Conservation (phyloP, 2,888 invertebrate genomes). For the Epicampocera succincta region DNA sequence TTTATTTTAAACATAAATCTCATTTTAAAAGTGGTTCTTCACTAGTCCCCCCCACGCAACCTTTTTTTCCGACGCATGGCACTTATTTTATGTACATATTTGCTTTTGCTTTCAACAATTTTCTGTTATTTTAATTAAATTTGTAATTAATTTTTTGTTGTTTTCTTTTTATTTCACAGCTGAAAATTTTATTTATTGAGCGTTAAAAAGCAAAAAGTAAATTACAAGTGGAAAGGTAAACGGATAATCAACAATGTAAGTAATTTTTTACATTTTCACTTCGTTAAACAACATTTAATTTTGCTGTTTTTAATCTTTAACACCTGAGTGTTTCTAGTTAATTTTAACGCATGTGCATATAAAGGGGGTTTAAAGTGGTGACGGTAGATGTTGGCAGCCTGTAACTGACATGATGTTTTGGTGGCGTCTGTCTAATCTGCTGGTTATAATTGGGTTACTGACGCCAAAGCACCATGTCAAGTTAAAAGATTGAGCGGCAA, state of each 20-base stretch:
- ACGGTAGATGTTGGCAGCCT: no score
- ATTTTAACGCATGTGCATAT: not conserved
- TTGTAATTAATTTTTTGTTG: constrained; percentile 47
- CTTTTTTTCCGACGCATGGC: not conserved
- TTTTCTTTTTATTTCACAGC: constrained; percentile 37
- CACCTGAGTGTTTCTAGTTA: constrained; percentile 14
- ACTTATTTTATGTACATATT: constrained; percentile 2
- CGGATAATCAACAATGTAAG: constrained; percentile 19
- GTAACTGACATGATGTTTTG: no score
- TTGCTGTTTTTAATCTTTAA: constrained; percentile 22
- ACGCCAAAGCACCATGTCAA: no score
- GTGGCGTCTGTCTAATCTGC: no score
- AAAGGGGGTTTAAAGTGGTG: no score
- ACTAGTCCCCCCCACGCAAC: not conserved
- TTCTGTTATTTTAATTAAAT: constrained; percentile 40
- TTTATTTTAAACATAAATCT: not conserved
- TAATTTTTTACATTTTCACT: constrained; percentile 17
- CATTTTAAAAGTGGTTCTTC: not conserved
- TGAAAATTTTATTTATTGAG: constrained; percentile 25
- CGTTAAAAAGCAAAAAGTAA: not conserved
- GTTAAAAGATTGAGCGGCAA: no score
- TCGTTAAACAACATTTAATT: constrained; percentile 22
- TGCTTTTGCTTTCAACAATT: not conserved
- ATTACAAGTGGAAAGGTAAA: constrained; percentile 13
- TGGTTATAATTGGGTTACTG: no score